phyloP scores from a whole-genome alignment of 2,797 vertebrate species.

The Darevskia nairensis region DNA sequence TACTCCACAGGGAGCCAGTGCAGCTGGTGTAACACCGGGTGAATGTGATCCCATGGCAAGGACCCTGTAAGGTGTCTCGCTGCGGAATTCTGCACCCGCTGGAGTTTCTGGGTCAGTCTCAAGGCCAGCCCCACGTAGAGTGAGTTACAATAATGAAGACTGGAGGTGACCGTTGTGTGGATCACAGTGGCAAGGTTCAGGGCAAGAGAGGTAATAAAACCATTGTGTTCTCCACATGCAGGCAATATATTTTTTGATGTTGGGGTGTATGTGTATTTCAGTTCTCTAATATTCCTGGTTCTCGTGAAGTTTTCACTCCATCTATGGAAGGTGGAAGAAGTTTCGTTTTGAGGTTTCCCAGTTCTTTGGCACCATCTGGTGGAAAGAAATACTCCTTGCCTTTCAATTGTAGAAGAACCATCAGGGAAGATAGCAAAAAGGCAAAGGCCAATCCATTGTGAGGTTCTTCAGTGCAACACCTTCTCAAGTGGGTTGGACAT shows the following conservation, averaged over 20 bases:
- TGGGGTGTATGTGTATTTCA: background rate
- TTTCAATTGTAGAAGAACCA: background rate
- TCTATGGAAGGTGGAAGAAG: background rate
- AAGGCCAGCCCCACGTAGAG: no score
- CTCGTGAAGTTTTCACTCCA: background rate
- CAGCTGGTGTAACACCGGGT: no score
- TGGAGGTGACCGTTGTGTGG: no score
- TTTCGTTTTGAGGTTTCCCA: background rate
- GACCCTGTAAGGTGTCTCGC: no score
- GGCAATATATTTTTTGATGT: background rate
- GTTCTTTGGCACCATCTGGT: constrained; percentile 73
- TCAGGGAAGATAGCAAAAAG: background rate
- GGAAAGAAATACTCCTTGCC: background rate
- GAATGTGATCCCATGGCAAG: no score
- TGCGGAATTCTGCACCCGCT: no score
- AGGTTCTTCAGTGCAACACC: background rate
- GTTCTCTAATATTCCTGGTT: background rate
- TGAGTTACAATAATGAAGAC: no score
- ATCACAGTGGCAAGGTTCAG: no score
- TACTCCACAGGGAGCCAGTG: no score
- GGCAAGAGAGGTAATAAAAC: no score
- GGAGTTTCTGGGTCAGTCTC: no score
- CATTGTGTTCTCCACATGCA: background rate
- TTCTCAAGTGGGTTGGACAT: background rate
- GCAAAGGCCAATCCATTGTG: background rate